A percentile compares a stretch with the other conserved stretches of the same genome.
Conservation (phyloP, 2,888 invertebrate genomes). For the Leptarthrus brevirostris region DNA sequence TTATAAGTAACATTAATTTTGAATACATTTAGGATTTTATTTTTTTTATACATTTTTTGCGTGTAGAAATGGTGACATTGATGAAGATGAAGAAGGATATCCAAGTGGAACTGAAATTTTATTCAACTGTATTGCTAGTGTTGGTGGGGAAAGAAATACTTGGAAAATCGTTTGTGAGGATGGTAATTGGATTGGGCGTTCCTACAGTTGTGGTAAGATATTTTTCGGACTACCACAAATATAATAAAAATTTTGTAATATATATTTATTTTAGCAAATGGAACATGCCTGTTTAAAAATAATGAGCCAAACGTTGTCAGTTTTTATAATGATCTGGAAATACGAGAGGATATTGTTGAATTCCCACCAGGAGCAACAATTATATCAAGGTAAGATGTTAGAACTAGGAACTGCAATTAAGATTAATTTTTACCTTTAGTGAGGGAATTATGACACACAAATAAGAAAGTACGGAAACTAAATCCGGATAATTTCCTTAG, state of each 20-base stretch:
- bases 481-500: too few relatives aligned
- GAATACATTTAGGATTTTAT: not conserved
- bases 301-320: constrained; percentile 84
- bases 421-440: too few relatives aligned
- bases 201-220: constrained; percentile 79
- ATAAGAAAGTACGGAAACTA: too few relatives aligned
- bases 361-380: constrained; percentile 80
- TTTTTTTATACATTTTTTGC: not conserved
- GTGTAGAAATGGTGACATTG: constrained; percentile 74
- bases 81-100: constrained; percentile 76
- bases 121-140: constrained; percentile 84
- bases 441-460: too few relatives aligned
- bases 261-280: constrained; percentile 70
- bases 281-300: constrained; percentile 80
- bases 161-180: constrained; percentile 89
- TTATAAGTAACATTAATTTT: constrained; percentile 68
- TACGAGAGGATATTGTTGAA: constrained; percentile 80
- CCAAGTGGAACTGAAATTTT: constrained; percentile 86
- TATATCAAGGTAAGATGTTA: constrained; percentile 74
- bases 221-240: constrained; percentile 36
- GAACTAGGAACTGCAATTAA: too few relatives aligned
- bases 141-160: constrained; percentile 83
- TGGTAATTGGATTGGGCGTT: constrained; percentile 85
- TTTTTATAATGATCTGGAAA: constrained; percentile 82
- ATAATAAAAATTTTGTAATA: not conserved